Percentiles rank a stretch among this genome's conserved stretches.
Conservation (phyloP, 2,113 vertebrate genomes). For the Dryoscopus gambensis region DNA sequence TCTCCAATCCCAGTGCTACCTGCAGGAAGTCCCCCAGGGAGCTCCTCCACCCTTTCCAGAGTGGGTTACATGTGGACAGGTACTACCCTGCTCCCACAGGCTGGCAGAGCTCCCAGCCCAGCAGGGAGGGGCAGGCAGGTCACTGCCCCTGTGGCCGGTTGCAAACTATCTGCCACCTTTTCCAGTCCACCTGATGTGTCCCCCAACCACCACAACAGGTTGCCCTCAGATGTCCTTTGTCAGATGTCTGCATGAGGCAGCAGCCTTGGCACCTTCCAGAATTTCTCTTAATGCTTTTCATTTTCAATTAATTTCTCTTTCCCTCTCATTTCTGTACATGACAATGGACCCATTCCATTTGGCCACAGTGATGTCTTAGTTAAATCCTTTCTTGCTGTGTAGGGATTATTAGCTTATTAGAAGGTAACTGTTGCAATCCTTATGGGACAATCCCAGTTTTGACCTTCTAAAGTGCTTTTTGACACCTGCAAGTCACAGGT, state of each 20-base stretch:
- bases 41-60: neutral
- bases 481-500: neutral
- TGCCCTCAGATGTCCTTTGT: neutral
- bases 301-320: neutral
- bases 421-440: neutral
- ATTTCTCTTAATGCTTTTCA: neutral
- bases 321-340: neutral
- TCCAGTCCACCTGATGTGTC: neutral
- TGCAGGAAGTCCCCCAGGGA: neutral
- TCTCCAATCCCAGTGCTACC: neutral
- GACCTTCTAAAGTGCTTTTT: neutral
- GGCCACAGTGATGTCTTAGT: neutral
- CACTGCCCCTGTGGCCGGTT: neutral
- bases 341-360: neutral
- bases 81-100: neutral
- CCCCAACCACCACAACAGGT: neutral
- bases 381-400: neutral
- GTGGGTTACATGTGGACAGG: neutral
- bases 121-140: neutral
- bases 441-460: neutral
- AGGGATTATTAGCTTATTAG: neutral
- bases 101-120: neutral
- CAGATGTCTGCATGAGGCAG: neutral
- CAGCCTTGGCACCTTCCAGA: neutral
- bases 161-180: neutral